Percentiles rank a stretch among this genome's conserved stretches.
These are phyloP conservation scores for Phycodurus eques DNA, from an alignment of 2,113 vertebrate species.

Conservation along the genomic window DNA sequence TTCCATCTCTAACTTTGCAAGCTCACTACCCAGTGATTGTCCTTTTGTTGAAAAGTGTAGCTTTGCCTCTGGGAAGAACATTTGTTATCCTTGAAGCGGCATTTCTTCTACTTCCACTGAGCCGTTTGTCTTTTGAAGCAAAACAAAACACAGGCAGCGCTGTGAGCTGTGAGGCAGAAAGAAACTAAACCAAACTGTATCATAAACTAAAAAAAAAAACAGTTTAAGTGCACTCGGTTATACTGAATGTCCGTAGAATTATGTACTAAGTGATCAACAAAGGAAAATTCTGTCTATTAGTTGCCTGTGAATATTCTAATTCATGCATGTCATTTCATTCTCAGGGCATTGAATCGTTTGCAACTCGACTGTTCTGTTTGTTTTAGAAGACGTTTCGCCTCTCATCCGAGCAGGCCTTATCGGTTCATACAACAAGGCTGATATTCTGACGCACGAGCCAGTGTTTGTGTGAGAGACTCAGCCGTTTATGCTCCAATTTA, in stretches of 20 bases:
- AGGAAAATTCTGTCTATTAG: neutral
- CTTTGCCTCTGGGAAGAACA: conserved; percentile 34
- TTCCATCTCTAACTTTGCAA: conserved; percentile 23
- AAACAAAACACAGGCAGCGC: conserved; percentile 1
- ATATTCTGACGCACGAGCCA: too few relatives aligned
- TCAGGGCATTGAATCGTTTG: too few relatives aligned
- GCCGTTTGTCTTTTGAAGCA: conserved; percentile 12
- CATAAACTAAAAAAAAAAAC: neutral
- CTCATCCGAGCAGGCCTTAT: too few relatives aligned
- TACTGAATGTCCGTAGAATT: neutral
- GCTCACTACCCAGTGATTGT: conserved; percentile 34
- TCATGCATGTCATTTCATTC: too few relatives aligned
- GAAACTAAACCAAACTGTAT: neutral
- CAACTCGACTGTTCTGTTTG: too few relatives aligned
- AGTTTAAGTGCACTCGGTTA: neutral
- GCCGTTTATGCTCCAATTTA: too few relatives aligned
- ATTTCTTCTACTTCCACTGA: conserved; percentile 29
- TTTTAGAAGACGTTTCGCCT: too few relatives aligned
- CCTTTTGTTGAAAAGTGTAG: conserved; percentile 24
- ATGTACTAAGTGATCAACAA: neutral
- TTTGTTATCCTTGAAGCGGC: conserved; percentile 34
- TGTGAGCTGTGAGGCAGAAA: neutral
- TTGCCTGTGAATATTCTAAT: too few relatives aligned
- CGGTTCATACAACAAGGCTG: too few relatives aligned
- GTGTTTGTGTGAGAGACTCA: too few relatives aligned